Percentiles rank a stretch among this genome's conserved stretches.
Conservation (phyloP, 2,113 vertebrate species). For the Myxocyprinus asiaticus region DNA sequence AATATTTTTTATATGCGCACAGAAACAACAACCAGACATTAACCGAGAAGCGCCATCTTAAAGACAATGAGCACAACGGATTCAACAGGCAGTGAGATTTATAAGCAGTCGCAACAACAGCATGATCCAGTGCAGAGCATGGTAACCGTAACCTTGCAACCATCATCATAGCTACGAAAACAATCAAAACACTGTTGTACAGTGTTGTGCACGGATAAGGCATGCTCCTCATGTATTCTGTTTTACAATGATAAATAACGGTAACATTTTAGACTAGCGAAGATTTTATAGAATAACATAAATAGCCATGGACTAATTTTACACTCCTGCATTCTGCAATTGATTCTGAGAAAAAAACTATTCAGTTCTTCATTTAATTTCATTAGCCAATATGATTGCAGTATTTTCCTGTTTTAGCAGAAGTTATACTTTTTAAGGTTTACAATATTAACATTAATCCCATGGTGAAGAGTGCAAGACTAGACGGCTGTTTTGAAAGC, state of each 20-base stretch:
- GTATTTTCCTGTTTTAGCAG: slow-evolving; percentile 38
- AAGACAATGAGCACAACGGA: slow-evolving; percentile 63
- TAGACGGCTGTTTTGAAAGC: slow-evolving; percentile 53
- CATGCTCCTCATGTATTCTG: slow-evolving; percentile 61
- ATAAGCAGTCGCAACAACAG: slow-evolving; percentile 47
- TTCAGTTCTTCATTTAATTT: slow-evolving; percentile 3
- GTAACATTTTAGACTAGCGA: slow-evolving; percentile 44
- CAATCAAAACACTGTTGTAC: slow-evolving; percentile 49
- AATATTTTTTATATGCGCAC: slow-evolving; percentile 65
- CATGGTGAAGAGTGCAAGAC: slow-evolving; percentile 56
- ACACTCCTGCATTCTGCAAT: neutral
- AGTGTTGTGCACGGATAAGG: slow-evolving; percentile 56
- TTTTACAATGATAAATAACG: slow-evolving; percentile 56
- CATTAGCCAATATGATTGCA: slow-evolving; percentile 40
- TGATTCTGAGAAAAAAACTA: slow-evolving; percentile 1
- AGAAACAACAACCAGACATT: slow-evolving; percentile 55
- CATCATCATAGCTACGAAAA: slow-evolving; percentile 52
- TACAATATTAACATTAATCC: slow-evolving; percentile 42
- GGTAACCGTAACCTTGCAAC: slow-evolving; percentile 52
- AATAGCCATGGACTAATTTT: slow-evolving; percentile 38
- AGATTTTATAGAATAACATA: slow-evolving; percentile 48
- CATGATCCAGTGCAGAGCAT: slow-evolving; percentile 59
- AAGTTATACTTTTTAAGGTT: slow-evolving; percentile 36
- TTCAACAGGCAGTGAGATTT: slow-evolving; percentile 50
- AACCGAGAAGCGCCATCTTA: slow-evolving; percentile 39